phyloP scores from a whole-genome alignment of 2,888 invertebrate species.

The Eilema griseolum region DNA sequence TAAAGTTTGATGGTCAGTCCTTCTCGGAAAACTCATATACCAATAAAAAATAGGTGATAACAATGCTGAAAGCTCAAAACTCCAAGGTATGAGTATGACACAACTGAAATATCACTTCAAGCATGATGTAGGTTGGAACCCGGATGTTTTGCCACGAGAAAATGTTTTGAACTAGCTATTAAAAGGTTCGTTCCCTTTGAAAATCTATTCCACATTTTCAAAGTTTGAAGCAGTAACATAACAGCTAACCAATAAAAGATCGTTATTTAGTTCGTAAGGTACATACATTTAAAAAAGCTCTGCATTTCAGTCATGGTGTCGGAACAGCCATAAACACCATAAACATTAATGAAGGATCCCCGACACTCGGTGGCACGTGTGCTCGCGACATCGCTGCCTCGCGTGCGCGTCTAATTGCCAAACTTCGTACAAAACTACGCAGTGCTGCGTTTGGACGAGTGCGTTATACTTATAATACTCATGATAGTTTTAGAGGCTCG shows the following conservation, averaged over 20 bases:
- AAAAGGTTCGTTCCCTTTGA: not conserved
- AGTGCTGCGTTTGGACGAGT: conserved; percentile 49
- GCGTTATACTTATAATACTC: conserved; percentile 8
- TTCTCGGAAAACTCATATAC: too few species aligned
- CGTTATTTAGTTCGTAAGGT: not conserved
- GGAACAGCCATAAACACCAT: conserved; percentile 61
- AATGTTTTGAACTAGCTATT: not conserved
- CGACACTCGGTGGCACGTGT: conserved; percentile 59
- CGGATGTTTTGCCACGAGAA: not conserved
- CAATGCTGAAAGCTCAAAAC: too few species aligned
- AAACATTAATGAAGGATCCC: conserved; percentile 68
- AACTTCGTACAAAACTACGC: conserved; percentile 53
- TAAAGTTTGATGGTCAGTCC: too few species aligned
- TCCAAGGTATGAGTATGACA: too few species aligned
- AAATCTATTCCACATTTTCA: not conserved
- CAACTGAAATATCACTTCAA: too few species aligned
- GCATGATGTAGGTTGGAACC: not conserved
- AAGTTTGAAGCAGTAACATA: not conserved
- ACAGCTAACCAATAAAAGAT: not conserved
- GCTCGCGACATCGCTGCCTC: conserved; percentile 80
- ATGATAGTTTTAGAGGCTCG: conserved; percentile 19
- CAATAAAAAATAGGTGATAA: too few species aligned
- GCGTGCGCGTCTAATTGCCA: conserved; percentile 78
- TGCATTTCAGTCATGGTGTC: conserved; percentile 33
- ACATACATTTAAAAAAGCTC: not conserved